phyloP scores from a whole-genome alignment of 2,888 invertebrate species.

The Neoascia interrupta region DNA sequence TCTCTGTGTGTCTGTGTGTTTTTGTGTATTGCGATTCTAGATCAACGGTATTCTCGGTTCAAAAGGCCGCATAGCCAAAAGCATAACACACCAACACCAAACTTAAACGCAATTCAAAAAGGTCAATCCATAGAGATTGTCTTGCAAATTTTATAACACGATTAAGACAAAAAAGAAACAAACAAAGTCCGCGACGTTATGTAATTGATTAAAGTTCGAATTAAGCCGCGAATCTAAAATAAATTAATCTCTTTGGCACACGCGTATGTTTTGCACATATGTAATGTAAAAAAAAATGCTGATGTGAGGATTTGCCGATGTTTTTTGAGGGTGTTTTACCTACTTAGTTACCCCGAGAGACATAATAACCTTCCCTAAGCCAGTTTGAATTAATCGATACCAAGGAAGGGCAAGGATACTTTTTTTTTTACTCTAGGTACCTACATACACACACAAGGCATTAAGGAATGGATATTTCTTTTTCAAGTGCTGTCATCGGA shows the following conservation, averaged over 20 bases:
- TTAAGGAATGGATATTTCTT: not conserved
- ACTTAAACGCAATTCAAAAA: not conserved
- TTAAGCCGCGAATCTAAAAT: not conserved
- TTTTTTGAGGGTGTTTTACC: too few relatives aligned
- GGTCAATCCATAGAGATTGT: not conserved
- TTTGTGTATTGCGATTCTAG: too few relatives aligned
- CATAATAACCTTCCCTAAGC: conserved; percentile 16
- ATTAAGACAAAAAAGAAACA: too few relatives aligned
- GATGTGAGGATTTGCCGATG: too few relatives aligned
- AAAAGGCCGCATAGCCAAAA: too few relatives aligned
- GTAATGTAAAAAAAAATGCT: too few relatives aligned
- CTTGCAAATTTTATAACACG: not conserved
- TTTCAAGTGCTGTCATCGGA: not conserved
- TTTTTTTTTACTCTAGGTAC: not conserved
- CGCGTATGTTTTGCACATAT: not conserved
- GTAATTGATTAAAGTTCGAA: conserved; percentile 1
- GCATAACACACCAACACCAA: not conserved
- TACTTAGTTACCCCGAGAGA: too few relatives aligned
- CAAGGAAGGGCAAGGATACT: conserved; percentile 38
- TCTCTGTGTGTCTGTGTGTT: too few relatives aligned
- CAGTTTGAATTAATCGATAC: conserved; percentile 34
- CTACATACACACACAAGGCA: not conserved
- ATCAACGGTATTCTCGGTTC: too few relatives aligned
- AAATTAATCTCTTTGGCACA: not conserved
- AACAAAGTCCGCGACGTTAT: conserved; percentile 16